A percentile compares a stretch with the other conserved stretches of the same genome.
Conservation (phyloP, 2,888 invertebrate species). For the Polyommatus iphigenia region DNA sequence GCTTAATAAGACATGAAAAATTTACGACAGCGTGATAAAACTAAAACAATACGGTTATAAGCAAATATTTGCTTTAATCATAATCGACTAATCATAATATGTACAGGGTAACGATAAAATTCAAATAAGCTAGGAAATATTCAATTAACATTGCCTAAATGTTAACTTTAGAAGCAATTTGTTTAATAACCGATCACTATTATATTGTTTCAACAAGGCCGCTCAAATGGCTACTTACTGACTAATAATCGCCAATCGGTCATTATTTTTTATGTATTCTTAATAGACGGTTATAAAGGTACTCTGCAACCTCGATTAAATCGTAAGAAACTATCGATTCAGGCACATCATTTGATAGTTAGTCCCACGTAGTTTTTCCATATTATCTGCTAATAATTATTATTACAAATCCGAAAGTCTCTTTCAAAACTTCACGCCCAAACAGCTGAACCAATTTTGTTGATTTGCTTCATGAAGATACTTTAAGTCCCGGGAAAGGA, state of each 20-base stretch:
- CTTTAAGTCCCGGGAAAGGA: too few species aligned
- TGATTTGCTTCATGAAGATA: too few species aligned
- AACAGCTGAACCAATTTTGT: too few species aligned
- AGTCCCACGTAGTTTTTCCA: too few species aligned
- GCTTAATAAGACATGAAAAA: too few species aligned
- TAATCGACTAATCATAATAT: neutral
- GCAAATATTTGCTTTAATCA: neutral
- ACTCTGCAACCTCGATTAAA: neutral
- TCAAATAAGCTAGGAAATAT: neutral
- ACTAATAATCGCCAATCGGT: neutral
- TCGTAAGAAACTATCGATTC: neutral
- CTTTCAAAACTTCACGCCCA: too few species aligned
- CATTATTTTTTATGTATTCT: constrained; percentile 3
- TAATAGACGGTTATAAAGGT: neutral
- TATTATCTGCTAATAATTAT: too few species aligned
- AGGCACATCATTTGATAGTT: neutral
- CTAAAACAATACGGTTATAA: too few species aligned
- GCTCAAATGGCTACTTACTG: constrained; percentile 2
- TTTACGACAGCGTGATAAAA: neutral
- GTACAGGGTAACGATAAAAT: neutral
- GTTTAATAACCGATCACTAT: neutral
- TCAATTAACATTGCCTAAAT: constrained; percentile 15
- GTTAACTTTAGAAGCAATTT: constrained; percentile 9
- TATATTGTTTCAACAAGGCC: constrained; percentile 14
- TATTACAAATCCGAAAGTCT: too few species aligned